Evolutionary conservation across 2,797 vertebrate genomes (phyloP), one percentile per base, ranked within the genome.

Genomic region (Triplophysa yarkandensis): DNA sequence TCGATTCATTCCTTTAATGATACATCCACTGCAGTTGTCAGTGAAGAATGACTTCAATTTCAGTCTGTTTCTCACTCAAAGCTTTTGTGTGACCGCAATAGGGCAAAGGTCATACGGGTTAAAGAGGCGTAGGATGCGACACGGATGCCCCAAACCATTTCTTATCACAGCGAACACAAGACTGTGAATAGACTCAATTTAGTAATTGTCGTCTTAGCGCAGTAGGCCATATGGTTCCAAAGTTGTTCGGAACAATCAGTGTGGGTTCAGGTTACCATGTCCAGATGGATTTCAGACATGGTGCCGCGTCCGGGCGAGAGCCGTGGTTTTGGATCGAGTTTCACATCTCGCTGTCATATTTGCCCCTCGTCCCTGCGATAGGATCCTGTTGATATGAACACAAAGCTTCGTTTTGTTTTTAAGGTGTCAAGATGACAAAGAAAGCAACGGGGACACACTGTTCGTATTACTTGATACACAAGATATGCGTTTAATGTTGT

Each of bases 211-310:
- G 55, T 41, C 54, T 70, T 55, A 71, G 65, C 70, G 60, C 66
- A 62, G 66, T 52, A 77, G 84, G 78, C 88, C 89, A 90, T 88
- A 90, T 89, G 90, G 85, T 84, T 74, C 28, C 39, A 48, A 79
- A 72, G 80, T 83, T 82, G 85, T 83, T 82, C 72, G 78, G 86
- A 87, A 87, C 86, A 87, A 86, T 87, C 88, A 74, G 75, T 81
- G 83, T 74, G 71, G 71, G 83, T 83, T 90, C 86, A 65, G 76
- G 83, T 91, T 90, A 83, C 83, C 30, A 75, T 79, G 83, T 86
- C 83, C 84, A 86, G 81, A 86, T 85, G 85, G 79, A 85, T 87
- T 79, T 83, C 67, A 82, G 77, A 78, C 66, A 81, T 64, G 71
- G 77, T 76, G 67, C 77, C 60, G 57, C 81, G 79, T 85, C 80